A percentile compares a stretch with the other conserved stretches of the same genome.
phyloP scores from a whole-genome alignment of 2,113 vertebrate species.

The Perccottus glenii region DNA sequence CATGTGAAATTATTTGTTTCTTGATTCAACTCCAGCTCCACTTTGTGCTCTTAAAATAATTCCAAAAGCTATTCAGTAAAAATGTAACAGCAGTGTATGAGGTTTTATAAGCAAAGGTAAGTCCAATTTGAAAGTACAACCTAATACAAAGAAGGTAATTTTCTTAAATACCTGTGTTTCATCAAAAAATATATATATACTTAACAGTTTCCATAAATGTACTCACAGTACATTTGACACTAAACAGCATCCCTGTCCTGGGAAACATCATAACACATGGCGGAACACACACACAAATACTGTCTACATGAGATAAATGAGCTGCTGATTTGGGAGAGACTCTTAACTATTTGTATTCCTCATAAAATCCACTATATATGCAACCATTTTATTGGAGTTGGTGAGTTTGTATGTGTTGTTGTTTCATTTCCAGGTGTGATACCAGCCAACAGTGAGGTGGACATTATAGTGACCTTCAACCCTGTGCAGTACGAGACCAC shows the following conservation, averaged over 20 bases:
- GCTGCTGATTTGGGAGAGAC: conserved; percentile 26
- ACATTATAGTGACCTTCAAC: conserved; percentile 81
- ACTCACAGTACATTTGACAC: conserved; percentile 5
- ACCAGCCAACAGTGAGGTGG: conserved; percentile 81
- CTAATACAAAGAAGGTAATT: no score
- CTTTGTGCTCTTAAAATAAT: neutral
- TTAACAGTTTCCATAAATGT: conserved; percentile 18
- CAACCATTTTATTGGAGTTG: neutral
- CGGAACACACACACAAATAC: conserved; percentile 38
- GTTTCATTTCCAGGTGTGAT: conserved; percentile 84
- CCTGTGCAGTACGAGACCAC: conserved; percentile 86
- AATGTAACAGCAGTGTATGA: no score
- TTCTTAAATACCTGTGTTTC: no score
- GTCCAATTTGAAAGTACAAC: no score
- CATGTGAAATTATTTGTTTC: neutral
- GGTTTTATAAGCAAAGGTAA: no score
- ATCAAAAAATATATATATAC: no score
- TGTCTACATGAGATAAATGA: conserved; percentile 24
- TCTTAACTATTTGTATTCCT: neutral
- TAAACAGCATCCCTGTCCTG: conserved; percentile 45
- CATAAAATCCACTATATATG: neutral
- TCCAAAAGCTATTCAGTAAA: no score
- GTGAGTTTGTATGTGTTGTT: neutral
- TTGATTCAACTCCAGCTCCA: no score
- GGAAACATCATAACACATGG: conserved; percentile 55